These are phyloP conservation scores for Drosophila kohkoa DNA, from an alignment of 1,140 invertebrate genomes.

Conservation along the genomic window DNA sequence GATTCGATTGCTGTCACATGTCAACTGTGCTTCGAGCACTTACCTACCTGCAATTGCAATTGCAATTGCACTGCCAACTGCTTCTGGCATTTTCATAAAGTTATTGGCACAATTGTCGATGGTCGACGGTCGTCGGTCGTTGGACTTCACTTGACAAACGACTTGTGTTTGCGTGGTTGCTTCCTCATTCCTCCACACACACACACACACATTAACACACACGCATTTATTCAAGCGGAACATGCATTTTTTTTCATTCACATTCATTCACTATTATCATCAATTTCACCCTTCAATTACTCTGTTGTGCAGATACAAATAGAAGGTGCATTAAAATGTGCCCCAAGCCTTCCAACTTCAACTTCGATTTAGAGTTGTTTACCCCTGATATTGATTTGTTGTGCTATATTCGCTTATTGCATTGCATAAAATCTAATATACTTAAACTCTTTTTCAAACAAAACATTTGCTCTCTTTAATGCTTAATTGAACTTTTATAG, in stretches of 20 bases:
- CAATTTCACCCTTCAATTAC: not conserved
- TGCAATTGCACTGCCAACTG: constrained; percentile 7
- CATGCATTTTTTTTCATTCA: too few species aligned
- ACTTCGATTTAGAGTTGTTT: too few species aligned
- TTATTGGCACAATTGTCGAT: constrained; percentile 20
- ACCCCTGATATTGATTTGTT: too few species aligned
- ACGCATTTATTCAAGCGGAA: not conserved
- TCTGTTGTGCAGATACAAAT: not conserved
- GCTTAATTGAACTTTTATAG: too few species aligned
- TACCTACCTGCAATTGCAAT: constrained; percentile 15
- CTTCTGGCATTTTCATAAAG: constrained; percentile 15
- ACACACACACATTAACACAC: too few species aligned
- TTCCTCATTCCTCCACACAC: too few species aligned
- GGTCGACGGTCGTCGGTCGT: not conserved
- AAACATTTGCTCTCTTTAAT: too few species aligned
- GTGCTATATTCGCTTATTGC: too few species aligned
- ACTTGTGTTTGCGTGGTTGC: constrained; percentile 1
- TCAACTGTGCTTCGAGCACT: constrained; percentile 9
- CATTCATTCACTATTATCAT: constrained; percentile 2
- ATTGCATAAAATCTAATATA: too few species aligned
- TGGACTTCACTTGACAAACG: constrained; percentile 5
- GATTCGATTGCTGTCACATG: constrained; percentile 26
- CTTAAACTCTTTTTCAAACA: too few species aligned
- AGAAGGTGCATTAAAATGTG: not conserved
- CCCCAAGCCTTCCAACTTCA: not conserved